Percentiles rank a stretch among this genome's conserved stretches.
These are phyloP conservation scores for Eumeta japonica DNA, from an alignment of 1,140 invertebrate species.

Conservation along the genomic window DNA sequence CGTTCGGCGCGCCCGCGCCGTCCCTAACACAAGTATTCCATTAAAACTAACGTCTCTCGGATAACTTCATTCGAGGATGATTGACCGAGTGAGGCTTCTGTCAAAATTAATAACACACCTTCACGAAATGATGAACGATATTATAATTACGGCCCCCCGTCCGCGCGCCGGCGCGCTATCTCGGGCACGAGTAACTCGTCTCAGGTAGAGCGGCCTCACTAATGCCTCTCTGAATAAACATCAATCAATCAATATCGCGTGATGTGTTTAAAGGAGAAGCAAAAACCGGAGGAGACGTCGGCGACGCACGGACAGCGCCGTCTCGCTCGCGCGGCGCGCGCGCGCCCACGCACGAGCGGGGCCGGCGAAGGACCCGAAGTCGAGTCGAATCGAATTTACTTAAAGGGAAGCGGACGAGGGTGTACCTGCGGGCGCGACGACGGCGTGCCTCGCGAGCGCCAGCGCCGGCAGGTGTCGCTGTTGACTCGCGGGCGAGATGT, in stretches of 20 bases:
- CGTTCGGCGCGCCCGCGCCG: no score
- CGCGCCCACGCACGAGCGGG: neutral
- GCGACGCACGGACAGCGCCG: conserved; percentile 22
- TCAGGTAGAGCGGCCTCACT: neutral
- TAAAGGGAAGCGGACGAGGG: no score
- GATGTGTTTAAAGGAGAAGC: neutral
- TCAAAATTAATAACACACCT: neutral
- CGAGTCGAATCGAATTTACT: no score
- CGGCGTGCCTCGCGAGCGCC: no score
- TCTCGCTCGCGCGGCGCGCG: conserved; percentile 5
- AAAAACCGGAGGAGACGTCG: conserved; percentile 11
- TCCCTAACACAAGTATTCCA: no score
- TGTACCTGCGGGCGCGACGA: no score
- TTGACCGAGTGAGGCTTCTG: neutral
- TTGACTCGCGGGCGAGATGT: no score
- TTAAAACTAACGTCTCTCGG: no score
- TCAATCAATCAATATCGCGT: conserved; percentile 1
- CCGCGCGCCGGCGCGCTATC: no score
- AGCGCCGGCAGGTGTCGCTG: no score
- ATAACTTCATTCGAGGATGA: no score
- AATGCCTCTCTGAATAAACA: conserved; percentile 3
- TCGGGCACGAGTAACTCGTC: neutral
- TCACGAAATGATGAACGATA: neutral
- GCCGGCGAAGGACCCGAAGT: no score
- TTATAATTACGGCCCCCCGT: neutral